These are phyloP conservation scores for Pipistrellus pipistrellus DNA, from an alignment of 2,797 vertebrate genomes.

Conservation along the genomic window DNA sequence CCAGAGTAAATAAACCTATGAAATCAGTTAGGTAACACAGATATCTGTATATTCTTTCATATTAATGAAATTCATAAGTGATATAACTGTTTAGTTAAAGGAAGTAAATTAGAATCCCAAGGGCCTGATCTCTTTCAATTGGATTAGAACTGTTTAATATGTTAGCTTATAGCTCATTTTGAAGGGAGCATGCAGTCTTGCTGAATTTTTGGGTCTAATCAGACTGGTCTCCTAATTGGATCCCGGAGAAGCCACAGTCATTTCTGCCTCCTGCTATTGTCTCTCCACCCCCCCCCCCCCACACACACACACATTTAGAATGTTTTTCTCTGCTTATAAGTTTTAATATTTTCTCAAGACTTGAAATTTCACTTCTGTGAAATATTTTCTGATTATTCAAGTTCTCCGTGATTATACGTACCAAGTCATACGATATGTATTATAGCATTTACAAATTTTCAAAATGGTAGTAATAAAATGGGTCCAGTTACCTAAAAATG, in stretches of 20 bases:
- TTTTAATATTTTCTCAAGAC: conserved; percentile 54
- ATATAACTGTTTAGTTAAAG: not conserved
- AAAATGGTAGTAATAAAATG: not conserved
- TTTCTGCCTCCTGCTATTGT: not conserved
- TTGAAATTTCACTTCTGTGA: not conserved
- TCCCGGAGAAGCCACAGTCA: not conserved
- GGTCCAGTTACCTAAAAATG: conserved; percentile 44
- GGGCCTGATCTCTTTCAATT: not conserved
- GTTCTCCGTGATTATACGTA: not conserved
- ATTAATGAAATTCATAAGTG: not conserved
- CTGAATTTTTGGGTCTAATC: conserved; percentile 13
- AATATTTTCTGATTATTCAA: conserved; percentile 38
- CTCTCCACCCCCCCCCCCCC: not conserved
- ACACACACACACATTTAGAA: not conserved
- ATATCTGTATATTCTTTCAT: conserved; percentile 4
- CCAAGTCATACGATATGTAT: not conserved
- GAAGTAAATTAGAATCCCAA: not conserved
- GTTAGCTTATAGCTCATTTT: conserved; percentile 1
- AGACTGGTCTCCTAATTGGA: not conserved
- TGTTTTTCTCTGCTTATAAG: conserved; percentile 38
- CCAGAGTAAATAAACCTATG: not conserved
- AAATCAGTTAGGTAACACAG: not conserved
- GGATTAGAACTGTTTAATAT: not conserved
- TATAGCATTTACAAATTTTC: conserved; percentile 48
- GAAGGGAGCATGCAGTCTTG: not conserved